Evolutionary conservation across 2,797 vertebrate genomes (phyloP).

Genomic region (Propithecus perrieri): DNA sequence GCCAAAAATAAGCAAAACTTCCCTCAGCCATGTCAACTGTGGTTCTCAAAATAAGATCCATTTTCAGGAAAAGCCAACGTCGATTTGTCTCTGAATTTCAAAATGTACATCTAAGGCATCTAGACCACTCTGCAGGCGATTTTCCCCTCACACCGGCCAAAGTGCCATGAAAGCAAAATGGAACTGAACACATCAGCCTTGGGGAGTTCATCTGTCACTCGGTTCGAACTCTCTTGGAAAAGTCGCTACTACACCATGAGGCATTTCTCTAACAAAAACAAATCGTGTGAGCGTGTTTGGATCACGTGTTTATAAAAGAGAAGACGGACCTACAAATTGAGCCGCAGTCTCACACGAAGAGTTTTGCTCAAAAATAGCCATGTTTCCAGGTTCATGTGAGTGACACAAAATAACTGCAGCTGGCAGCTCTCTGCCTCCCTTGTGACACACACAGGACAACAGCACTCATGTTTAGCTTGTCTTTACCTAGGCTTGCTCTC

Average conservation of each 20-base stretch:
- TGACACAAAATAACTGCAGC: not conserved
- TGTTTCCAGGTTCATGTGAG: not conserved
- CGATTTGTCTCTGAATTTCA: slow-evolving; percentile 46
- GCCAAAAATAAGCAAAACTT: slow-evolving; percentile 51
- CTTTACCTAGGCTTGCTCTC: not conserved
- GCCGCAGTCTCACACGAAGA: not conserved
- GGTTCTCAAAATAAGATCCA: not conserved
- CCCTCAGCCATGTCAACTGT: not conserved
- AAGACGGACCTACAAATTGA: not conserved
- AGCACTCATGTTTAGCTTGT: not conserved
- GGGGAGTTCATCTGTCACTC: not conserved
- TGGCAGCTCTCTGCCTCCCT: not conserved
- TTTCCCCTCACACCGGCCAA: not conserved
- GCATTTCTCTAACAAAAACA: not conserved
- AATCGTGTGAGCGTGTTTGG: not conserved
- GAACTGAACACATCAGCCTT: not conserved
- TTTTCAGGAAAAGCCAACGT: slow-evolving; percentile 47
- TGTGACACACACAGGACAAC: accelerated
- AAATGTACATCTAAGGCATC: not conserved
- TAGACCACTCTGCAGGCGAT: accelerated
- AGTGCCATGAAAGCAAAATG: not conserved
- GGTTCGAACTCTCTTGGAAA: not conserved
- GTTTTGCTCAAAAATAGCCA: not conserved
- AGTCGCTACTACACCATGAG: not conserved
- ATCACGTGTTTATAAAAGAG: not conserved